These are phyloP conservation scores for Sminthurides bifidus DNA, from an alignment of 1,140 invertebrate genomes.

Conservation along the genomic window DNA sequence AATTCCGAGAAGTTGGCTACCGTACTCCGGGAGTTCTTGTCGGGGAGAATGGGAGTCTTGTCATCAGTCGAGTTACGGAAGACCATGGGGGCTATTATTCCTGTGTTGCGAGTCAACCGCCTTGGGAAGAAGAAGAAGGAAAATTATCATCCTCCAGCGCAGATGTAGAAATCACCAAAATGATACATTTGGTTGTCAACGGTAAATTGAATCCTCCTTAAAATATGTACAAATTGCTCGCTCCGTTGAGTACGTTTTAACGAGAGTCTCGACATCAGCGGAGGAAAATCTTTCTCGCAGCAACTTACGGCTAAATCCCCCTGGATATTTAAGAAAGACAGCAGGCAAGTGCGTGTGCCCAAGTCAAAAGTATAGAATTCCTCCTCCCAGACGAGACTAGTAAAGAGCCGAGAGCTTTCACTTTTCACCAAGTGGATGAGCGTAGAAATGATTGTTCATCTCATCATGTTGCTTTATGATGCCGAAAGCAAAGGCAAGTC, in stretches of 20 bases:
- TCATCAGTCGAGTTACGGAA: constrained; percentile 43
- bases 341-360: no score
- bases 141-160: constrained; percentile 31
- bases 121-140: background rate
- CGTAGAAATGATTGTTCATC: no score
- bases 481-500: no score
- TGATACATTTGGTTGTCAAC: constrained; percentile 51
- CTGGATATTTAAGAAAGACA: no score
- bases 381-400: no score
- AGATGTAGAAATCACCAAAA: constrained; percentile 48
- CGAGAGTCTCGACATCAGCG: no score
- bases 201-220: constrained; percentile 41
- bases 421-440: no score
- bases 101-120: constrained; percentile 33
- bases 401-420: no score
- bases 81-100: constrained; percentile 48
- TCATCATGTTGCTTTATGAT: no score
- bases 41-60: constrained; percentile 45
- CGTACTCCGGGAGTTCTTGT: constrained; percentile 28
- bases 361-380: no score
- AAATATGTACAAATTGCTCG: constrained; percentile 3
- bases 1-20: constrained; percentile 34
- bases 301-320: background rate
- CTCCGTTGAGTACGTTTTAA: background rate
- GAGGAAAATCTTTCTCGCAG: background rate